Evolutionary conservation across 92 coral and sea anemone genomes (phyloP), one percentile per base, ranked within the genome.

Genomic region (Palythoa grandiflora): DNA sequence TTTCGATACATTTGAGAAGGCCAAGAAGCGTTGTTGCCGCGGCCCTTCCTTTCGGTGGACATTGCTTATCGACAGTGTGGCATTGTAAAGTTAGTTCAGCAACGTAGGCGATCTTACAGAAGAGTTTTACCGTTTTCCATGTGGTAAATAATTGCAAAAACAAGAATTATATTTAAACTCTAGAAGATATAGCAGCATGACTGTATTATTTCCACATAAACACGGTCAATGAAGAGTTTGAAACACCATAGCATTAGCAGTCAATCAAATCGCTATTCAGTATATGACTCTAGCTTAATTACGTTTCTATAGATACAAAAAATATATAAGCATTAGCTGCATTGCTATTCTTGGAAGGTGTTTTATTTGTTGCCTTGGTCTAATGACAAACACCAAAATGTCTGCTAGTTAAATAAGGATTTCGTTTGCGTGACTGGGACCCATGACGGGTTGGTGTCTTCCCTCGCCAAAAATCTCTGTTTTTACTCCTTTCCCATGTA

Each of bases 21-120:
- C 50, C 40, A 71, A 71, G 75, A 36, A 47, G 75, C 35, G 75
- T 71, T 71, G 75, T 71, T 71, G 48, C 48, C 19, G n/a, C 35
- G 50, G 40, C 28, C 75, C 36, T 71, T 38, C 12, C 76, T 71
- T 71, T 71, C 21, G 51, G 47, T 71, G 76, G 76, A 38, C 28
- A 28, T 28, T 28, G 28, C 28, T 28, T 28, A 28, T 71, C 37
- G 52, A 71, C 50, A 38, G 76, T 71, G 47, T 71, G 76, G 11
- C 37, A 71, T 71, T 36, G 13, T 65, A 7, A 9, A 5, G 38
- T 66, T 66, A 20, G 50, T 44, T 66, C 5, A 19, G 1, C 7
- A 19, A 65, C 37, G 4, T 35, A 3, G 16, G 38, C 38, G 7
- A 4, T 65, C 12, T 65, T 14, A 66, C 0, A 21, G 38, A 66